Base-by-base conservation (phyloP, 2,797 vertebrate genomes). In the Myotis vivesi region DNA sequence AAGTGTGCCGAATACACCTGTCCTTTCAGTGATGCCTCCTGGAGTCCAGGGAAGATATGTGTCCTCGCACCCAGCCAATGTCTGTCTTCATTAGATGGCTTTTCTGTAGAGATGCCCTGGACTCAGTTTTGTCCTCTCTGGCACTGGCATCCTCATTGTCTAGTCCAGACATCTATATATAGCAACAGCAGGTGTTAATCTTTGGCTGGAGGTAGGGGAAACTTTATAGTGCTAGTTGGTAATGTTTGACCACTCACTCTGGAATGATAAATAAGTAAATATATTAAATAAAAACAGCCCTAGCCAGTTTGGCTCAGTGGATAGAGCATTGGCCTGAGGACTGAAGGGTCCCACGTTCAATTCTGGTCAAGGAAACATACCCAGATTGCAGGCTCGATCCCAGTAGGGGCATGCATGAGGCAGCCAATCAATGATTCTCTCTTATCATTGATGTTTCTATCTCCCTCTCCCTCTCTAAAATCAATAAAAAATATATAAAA, bases 171-270 rank as follows among this genome's bases (percentile, higher is more conserved):
- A 68, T 11, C 68, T 28, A 1, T 22, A 1, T 6, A 28, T 12
- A 75, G 8, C 28, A 62, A 22, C 22, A 59, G 28, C 28, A 87
- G n/a, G 19, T 86, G 12, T 72, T 95, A 19, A 13, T 55, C 81
- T 93, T 80, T 22, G 89, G 41, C 69, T 69, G 38, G 15, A 68
- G n/a, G 41, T 41, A 93, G 83, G 92, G 17, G 76, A 92, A 36
- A 20, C 66, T 95, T 94, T 44, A 73, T 36, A 36, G n/a, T 71
- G 66, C 80, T 53, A 9, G 1, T 36, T 81, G 30, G 41, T 20
- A 55, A 75, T 87, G 72, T 89, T 83, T 41, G 51, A 95, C 62
- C 38, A 33, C 66, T 95, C 12, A 59, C 30, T 64, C 22, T 83
- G 75, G 33, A 86, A 85, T 83, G 28, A 49, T 87, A 93, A 89